Evolutionary conservation across 2,888 invertebrate species (phyloP), one percentile per base, ranked within the genome.

Genomic region (Ophion costatus): DNA sequence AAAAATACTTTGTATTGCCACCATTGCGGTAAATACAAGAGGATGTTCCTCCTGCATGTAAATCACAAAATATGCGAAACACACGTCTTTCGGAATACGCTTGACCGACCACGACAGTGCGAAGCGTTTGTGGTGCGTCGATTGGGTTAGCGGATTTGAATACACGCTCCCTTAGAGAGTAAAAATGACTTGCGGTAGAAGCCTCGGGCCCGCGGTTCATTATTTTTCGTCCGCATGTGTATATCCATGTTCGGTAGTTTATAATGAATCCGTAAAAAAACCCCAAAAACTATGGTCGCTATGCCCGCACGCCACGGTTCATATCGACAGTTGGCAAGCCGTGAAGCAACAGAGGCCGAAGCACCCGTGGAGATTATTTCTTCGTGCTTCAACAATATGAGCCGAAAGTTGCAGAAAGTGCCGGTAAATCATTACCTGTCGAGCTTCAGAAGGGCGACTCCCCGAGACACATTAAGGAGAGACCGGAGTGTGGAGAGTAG

Each of bases 381-480:
- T 45, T n/a, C 59, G 59, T 80, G 24, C 17, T 38, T 33, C 29
- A 59, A 51, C 57, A 51, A 38, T 20, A 33, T 29, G 22, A 33
- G 7, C 67, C 70, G 75, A 81, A 81, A 81, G 70, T 81, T 64
- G 17, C 42, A 42, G 70, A 76, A 56, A 70, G 63, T 20, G 24
- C 17, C 75, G 61, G 56, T 81, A 76, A 76, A 70, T 81, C 69
- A 81, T 33, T 75, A 2, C 17, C 38, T 42, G 70, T 76, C 69
- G 59, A 42, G 75, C 57, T 81, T 38, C 38, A 22, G 63, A 70
- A 81, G 76, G 76, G 81, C 81, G 70, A 67, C 63, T 70, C 63
- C 56, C 61, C 45, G 61, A 69, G 67, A 75, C 67, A 61, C 74
- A 75, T 33, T 61, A 57, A 59, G 63, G 75, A 33, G 75, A 56